Conservation (phyloP, 1,140 invertebrate species). For the Nephila pilipes region DNA sequence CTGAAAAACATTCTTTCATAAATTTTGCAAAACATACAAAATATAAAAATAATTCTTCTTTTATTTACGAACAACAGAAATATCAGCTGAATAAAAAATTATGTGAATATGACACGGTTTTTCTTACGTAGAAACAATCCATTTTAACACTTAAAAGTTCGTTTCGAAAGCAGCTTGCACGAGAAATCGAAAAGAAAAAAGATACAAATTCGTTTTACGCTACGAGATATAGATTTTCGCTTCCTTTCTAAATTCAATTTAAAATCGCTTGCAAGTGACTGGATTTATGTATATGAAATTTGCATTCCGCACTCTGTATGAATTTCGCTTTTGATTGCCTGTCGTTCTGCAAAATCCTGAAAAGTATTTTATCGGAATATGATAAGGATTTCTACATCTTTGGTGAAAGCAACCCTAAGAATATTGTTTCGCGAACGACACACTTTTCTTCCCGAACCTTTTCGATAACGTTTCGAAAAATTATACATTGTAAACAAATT, state of each 20-base stretch:
- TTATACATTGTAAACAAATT: no score
- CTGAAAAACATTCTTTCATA: no score
- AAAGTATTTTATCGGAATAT: not conserved
- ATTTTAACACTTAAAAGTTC: not conserved
- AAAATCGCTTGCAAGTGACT: not conserved
- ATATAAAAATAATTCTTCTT: no score
- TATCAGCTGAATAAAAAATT: not conserved
- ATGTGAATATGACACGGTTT: not conserved
- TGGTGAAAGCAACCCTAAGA: not conserved
- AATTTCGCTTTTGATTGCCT: slow-evolving; percentile 13
- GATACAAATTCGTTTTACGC: not conserved
- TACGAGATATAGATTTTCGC: not conserved
- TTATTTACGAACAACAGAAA: not conserved
- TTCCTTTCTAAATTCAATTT: slow-evolving; percentile 21
- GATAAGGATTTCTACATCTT: not conserved
- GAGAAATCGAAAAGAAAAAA: not conserved
- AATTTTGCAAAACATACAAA: no score
- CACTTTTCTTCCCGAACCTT: not conserved
- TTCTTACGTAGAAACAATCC: not conserved
- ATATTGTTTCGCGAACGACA: not conserved
- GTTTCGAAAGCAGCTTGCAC: not conserved
- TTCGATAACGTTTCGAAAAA: not conserved
- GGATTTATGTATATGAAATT: not conserved
- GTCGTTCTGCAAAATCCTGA: not conserved
- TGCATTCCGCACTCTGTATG: not conserved